phyloP scores from a whole-genome alignment of 2,797 vertebrate species.

The Girardinus metallicus region DNA sequence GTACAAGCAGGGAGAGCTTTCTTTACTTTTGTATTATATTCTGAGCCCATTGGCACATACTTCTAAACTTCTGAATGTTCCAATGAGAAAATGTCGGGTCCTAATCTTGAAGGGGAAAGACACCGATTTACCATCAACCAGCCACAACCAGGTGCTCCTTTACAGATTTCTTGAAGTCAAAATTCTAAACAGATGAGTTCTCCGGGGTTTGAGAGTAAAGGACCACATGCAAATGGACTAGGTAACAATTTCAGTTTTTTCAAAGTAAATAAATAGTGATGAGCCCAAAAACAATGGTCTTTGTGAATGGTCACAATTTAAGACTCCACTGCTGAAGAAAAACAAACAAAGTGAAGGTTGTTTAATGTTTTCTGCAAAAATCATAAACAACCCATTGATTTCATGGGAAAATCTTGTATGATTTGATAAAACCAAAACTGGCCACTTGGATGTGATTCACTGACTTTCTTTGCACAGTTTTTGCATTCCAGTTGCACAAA shows the following conservation, averaged over 20 bases:
- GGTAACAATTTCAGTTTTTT: background rate
- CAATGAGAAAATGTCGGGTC: too few relatives aligned
- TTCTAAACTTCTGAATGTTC: background rate
- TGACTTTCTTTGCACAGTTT: background rate
- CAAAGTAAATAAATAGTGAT: background rate
- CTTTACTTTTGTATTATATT: background rate
- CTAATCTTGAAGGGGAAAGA: background rate
- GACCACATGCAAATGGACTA: background rate
- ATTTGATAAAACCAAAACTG: background rate
- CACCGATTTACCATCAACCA: background rate
- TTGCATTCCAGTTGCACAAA: background rate
- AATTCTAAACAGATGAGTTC: background rate
- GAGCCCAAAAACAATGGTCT: background rate
- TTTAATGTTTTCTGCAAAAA: background rate
- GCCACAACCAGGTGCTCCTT: background rate
- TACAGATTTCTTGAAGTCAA: background rate
- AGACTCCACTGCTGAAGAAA: background rate
- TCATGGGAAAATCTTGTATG: background rate
- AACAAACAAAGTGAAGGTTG: background rate
- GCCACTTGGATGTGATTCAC: background rate
- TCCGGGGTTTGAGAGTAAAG: background rate
- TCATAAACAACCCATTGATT: background rate
- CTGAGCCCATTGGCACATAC: background rate
- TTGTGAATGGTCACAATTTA: background rate
- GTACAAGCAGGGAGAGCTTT: background rate